Percentiles rank a stretch among this genome's conserved stretches.
These are phyloP conservation scores for Sebastes iracundus DNA, from an alignment of 2,797 vertebrate genomes.

Conservation along the genomic window DNA sequence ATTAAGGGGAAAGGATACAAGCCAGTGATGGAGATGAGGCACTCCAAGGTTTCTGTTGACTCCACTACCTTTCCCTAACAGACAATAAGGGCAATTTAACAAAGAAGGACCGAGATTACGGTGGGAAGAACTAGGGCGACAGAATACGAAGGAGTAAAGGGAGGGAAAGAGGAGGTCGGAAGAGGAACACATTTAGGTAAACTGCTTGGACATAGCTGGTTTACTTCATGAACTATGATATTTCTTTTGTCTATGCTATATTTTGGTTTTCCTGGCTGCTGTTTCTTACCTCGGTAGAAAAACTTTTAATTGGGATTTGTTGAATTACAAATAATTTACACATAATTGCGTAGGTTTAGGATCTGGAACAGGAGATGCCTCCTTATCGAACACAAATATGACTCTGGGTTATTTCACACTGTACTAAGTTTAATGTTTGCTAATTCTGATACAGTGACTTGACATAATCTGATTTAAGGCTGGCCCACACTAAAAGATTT, in stretches of 20 bases:
- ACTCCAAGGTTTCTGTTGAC: conserved; percentile 4
- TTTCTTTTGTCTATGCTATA: neutral
- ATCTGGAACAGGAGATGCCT: neutral
- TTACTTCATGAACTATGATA: neutral
- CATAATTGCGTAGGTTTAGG: neutral
- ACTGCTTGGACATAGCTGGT: neutral
- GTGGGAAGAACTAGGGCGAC: neutral
- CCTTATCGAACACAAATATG: neutral
- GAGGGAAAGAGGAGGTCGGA: neutral
- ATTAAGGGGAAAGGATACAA: conserved; percentile 25
- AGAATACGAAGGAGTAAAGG: neutral
- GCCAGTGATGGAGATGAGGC: conserved; percentile 14
- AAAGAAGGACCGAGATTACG: neutral
- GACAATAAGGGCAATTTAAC: neutral
- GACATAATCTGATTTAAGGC: neutral
- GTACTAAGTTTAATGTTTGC: neutral
- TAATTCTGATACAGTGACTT: neutral
- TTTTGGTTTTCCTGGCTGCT: neutral
- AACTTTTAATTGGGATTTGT: neutral
- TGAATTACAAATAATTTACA: neutral
- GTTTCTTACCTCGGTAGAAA: neutral
- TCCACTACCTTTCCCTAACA: neutral
- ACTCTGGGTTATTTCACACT: neutral
- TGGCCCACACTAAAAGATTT: too few relatives aligned
- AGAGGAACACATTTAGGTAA: neutral